Conservation (phyloP, 2,888 invertebrate genomes). For the Pyrrhosoma nymphula region DNA sequence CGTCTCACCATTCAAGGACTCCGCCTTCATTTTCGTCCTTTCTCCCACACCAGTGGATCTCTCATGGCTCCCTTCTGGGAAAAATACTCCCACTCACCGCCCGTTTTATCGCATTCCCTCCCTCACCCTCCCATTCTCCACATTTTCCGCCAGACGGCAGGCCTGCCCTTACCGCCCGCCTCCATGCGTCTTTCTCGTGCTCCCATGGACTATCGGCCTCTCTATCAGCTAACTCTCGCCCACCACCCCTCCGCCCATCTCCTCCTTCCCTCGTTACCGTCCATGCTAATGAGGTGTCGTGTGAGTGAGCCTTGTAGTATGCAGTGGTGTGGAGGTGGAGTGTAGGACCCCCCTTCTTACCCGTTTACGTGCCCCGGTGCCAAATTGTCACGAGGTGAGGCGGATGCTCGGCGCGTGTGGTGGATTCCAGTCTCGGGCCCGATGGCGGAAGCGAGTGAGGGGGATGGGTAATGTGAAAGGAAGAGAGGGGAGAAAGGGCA, state of each 20-base stretch:
- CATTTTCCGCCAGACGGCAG: background rate
- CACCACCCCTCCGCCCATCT: background rate
- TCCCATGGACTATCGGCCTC: constrained; percentile 16
- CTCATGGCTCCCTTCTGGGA: background rate
- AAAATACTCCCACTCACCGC: background rate
- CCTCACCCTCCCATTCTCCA: background rate
- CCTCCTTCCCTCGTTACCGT: constrained; percentile 13
- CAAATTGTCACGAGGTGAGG: constrained; percentile 65
- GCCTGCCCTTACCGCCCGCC: background rate
- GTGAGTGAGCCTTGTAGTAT: constrained; percentile 19
- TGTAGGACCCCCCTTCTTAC: background rate
- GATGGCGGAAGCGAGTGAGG: background rate
- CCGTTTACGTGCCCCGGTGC: constrained; percentile 35
- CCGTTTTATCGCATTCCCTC: background rate
- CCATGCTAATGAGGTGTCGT: constrained; percentile 65
- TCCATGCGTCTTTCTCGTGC: constrained; percentile 35
- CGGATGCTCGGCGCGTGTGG: constrained; percentile 28
- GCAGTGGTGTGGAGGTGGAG: background rate
- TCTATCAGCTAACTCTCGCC: constrained; percentile 24
- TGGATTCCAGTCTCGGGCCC: background rate
- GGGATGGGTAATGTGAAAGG: too few species aligned
- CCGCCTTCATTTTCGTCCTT: too few species aligned
- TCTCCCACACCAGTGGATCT: background rate
- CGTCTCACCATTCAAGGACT: too few species aligned
- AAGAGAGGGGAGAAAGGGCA: too few species aligned